Percentiles rank a stretch among this genome's conserved stretches.
These are phyloP conservation scores for Drosophila novamexicana DNA, from an alignment of 1,140 invertebrate genomes.

Conservation along the genomic window DNA sequence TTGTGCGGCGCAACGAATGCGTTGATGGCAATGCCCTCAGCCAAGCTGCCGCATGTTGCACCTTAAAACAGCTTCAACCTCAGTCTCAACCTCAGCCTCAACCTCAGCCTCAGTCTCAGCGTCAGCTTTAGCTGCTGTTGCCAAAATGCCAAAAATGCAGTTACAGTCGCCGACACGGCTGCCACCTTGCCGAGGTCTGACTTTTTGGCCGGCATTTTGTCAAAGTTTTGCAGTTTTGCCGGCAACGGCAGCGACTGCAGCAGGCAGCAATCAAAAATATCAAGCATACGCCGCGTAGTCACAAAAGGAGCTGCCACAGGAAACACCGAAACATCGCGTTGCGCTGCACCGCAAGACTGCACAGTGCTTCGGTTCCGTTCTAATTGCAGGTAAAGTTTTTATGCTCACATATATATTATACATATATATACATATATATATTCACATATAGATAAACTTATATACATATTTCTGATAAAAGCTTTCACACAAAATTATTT, in stretches of 20 bases:
- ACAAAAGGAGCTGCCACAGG: neutral
- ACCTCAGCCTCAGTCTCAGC: neutral
- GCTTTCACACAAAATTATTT: no score
- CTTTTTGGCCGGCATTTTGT: slow-evolving; percentile 24
- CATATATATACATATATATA: no score
- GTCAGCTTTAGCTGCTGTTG: neutral
- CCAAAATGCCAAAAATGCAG: neutral
- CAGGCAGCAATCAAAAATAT: slow-evolving; percentile 27
- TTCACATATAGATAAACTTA: no score
- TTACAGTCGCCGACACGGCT: neutral
- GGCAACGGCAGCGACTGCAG: slow-evolving; percentile 8
- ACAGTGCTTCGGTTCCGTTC: neutral
- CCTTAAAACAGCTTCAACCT: slow-evolving; percentile 3
- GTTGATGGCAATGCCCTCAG: slow-evolving; percentile 26
- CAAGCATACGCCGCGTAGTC: slow-evolving; percentile 26
- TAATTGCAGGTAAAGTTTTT: neutral
- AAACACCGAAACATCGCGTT: slow-evolving; percentile 5
- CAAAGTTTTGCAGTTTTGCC: slow-evolving; percentile 20
- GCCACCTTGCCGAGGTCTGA: neutral
- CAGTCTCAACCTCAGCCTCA: neutral
- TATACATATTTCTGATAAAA: no score
- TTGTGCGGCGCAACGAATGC: slow-evolving; percentile 12
- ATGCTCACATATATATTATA: no score
- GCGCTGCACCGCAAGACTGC: neutral
- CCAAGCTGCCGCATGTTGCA: slow-evolving; percentile 30